Base-by-base conservation (phyloP, 2,888 invertebrate genomes). In the Folsomia candida region DNA sequence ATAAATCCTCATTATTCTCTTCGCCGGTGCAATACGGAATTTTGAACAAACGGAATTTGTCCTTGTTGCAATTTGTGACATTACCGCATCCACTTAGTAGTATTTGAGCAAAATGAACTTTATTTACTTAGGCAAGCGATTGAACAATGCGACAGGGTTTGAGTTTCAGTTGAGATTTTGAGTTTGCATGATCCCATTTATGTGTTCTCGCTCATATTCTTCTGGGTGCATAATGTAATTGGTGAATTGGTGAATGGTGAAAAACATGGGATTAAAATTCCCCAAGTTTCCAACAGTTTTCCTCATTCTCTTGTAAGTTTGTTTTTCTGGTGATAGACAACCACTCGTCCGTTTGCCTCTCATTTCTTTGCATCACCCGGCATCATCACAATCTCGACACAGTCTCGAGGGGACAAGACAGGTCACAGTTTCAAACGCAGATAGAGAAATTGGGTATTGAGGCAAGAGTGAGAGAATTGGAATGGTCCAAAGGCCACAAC, bases 241-340 rank as follows among this genome's bases (percentile, higher is more conserved):
- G 51, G 54, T 25, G 54, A 65, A 20, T 54, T n/a, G n/a, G n/a
- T 68, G 62, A 67, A 68, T 59, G 65, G 24, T 59, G 62, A 65
- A 75, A 75, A 75, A 75, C 71, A 75, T 37, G 66, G 69, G 73
- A 75, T 75, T 75, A 75, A 69, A 73, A 72, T 74, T 74, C 74
- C 70, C 59, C 66, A 18, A 29, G 29, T 24, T 59, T 6, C 47
- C 20, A 14, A 2, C 47, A 51, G 27, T 24, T 66, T 18, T 62
- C 65, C 57, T 59, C 63, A 29, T n/a, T 54, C 20, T 57, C 29
- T 29, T 70, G 69, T 69, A 57, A 63, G 69, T 69, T 69, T 69
- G 69, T 64, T 69, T 69, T 69, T 63, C 51, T 68, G 26, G 63
- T 57, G 63, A 37, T 47, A 51, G 25, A 28, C 28, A n/a, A 51